phyloP scores from a whole-genome alignment of 37 sponge, comb jelly and placozoan genomes.

The Geodia barretti region DNA sequence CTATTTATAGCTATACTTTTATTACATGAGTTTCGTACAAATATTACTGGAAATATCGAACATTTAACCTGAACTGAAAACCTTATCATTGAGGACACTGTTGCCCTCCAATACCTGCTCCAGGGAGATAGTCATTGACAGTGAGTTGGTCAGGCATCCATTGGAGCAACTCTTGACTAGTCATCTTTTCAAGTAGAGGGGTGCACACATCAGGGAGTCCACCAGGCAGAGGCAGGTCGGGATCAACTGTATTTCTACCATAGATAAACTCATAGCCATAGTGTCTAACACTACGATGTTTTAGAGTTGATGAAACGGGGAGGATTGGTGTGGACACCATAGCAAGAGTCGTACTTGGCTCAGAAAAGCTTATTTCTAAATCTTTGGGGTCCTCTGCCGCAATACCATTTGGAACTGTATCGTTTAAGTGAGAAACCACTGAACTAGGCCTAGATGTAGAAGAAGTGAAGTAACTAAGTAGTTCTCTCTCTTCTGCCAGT shows the following conservation, averaged over 20 bases:
- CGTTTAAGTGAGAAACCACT: neutral
- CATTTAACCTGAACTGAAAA: neutral
- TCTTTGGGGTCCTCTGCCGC: neutral
- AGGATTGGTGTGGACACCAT: neutral
- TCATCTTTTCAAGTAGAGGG: constrained; percentile 47
- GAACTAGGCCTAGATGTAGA: neutral
- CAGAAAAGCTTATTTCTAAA: neutral
- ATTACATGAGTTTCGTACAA: neutral
- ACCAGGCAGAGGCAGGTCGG: constrained; percentile 60
- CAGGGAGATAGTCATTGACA: constrained; percentile 88
- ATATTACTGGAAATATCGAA: neutral
- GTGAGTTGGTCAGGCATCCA: constrained; percentile 84
- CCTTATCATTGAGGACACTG: neutral
- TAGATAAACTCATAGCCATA: constrained; percentile 92
- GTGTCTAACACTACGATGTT: constrained; percentile 73
- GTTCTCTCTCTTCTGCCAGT: constrained; percentile 35
- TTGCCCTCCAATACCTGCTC: constrained; percentile 62
- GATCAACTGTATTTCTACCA: constrained; percentile 76
- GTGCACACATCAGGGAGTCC: constrained; percentile 59
- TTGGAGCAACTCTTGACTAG: constrained; percentile 8
- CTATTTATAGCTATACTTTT: neutral
- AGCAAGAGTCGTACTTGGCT: neutral
- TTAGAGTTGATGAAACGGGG: constrained; percentile 27
- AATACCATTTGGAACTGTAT: neutral
- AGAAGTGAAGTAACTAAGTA: constrained; percentile 40